These are phyloP conservation scores for Perdita meconis DNA, from an alignment of 2,888 invertebrate species.

Conservation along the genomic window DNA sequence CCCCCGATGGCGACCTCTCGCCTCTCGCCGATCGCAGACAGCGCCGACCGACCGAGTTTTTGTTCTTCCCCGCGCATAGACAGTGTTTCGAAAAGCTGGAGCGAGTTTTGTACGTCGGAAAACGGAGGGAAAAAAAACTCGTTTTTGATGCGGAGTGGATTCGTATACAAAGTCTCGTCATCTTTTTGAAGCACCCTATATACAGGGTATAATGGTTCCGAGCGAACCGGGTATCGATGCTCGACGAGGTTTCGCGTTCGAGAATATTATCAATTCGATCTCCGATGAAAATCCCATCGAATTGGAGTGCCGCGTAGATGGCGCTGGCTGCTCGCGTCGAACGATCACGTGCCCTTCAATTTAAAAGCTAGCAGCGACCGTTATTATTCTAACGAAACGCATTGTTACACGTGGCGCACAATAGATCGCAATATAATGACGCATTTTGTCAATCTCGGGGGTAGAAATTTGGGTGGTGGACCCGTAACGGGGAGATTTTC, in stretches of 20 bases:
- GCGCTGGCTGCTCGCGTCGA: background rate
- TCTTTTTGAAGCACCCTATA: background rate
- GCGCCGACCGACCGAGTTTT: slow-evolving; percentile 15
- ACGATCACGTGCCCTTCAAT: slow-evolving; percentile 5
- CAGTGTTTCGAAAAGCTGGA: no score
- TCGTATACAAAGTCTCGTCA: no score
- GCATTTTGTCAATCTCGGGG: slow-evolving; percentile 22
- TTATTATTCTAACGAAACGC: slow-evolving; percentile 23
- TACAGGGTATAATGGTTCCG: background rate
- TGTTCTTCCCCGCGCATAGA: slow-evolving; percentile 29
- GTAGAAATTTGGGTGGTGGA: background rate
- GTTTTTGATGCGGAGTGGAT: no score
- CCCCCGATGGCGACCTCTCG: background rate
- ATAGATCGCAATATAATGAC: slow-evolving; percentile 5
- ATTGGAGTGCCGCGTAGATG: background rate
- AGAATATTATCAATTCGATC: slow-evolving; percentile 26
- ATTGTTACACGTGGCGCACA: background rate
- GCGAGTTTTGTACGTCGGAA: no score
- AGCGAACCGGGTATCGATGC: background rate
- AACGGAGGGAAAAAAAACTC: no score
- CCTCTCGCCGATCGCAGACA: background rate
- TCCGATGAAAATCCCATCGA: background rate
- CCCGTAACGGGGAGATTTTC: slow-evolving; percentile 24
- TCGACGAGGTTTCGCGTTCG: background rate
- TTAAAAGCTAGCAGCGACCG: background rate